Evolutionary conservation across 2,888 invertebrate genomes (phyloP).

Genomic region (Drosophila borborema): DNA sequence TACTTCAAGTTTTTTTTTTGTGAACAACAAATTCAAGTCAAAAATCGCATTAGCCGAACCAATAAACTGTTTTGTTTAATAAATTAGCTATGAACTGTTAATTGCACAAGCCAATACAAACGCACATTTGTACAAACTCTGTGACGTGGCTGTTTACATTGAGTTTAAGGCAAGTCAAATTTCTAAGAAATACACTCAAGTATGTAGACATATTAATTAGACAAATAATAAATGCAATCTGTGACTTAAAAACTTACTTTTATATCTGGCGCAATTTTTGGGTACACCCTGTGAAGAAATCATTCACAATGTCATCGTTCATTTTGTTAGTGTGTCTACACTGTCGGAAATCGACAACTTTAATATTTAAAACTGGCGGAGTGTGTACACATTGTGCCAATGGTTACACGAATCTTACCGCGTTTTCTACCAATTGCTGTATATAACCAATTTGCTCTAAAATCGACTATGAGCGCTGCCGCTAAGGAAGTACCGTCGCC

Average conservation of each 20-base stretch:
- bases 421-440: conserved; percentile 41
- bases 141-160: conserved; percentile 24
- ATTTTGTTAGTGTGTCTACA: conserved; percentile 15
- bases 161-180: background rate
- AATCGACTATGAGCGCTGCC: conserved; percentile 42
- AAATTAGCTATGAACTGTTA: conserved; percentile 66
- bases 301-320: conserved; percentile 25
- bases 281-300: conserved; percentile 12
- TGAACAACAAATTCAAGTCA: conserved; percentile 31
- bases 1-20: conserved; percentile 20
- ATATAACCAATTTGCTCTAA: background rate
- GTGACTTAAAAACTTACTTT: background rate
- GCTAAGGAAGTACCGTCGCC: conserved; percentile 37
- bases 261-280: conserved; percentile 18
- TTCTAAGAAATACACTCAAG: background rate
- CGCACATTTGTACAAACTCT: conserved; percentile 43
- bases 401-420: conserved; percentile 52
- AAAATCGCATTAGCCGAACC: conserved; percentile 49
- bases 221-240: background rate
- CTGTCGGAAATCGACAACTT: background rate
- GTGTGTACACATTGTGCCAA: conserved; percentile 23
- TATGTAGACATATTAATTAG: background rate
- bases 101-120: conserved; percentile 55
- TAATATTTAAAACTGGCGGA: background rate
- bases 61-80: conserved; percentile 63